phyloP scores from a whole-genome alignment of 2,888 invertebrate species.

The Cantharis nigra region DNA sequence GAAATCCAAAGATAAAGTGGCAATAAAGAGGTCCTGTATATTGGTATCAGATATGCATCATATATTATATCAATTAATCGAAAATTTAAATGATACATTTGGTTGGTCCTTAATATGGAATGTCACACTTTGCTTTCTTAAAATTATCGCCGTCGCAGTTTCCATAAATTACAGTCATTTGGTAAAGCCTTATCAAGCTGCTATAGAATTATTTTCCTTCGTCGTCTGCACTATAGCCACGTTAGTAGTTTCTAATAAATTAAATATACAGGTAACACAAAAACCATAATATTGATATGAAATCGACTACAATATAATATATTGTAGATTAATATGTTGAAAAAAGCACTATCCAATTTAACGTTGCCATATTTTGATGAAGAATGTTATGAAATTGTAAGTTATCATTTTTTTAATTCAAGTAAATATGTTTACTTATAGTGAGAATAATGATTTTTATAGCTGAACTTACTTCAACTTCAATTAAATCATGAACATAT shows the following conservation, averaged over 20 bases:
- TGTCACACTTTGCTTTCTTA: background rate
- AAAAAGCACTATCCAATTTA: background rate
- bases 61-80: background rate
- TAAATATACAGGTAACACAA: background rate
- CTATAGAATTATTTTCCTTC: background rate
- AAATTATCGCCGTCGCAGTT: background rate
- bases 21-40: background rate
- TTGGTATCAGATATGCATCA: background rate
- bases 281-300: background rate
- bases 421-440: too few relatives aligned
- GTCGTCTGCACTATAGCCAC: background rate
- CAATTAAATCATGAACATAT: background rate
- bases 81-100: background rate
- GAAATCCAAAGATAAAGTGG: background rate
- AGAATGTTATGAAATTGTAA: background rate
- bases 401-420: background rate
- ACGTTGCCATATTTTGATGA: background rate
- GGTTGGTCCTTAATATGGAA: background rate
- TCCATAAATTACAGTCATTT: background rate
- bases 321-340: background rate
- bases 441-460: background rate
- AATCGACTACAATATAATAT: background rate
- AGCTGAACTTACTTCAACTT: background rate
- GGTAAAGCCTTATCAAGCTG: background rate
- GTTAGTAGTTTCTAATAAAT: background rate